Evolutionary conservation across 2,797 vertebrate species (phyloP).

Genomic region (Buceros bicornis): DNA sequence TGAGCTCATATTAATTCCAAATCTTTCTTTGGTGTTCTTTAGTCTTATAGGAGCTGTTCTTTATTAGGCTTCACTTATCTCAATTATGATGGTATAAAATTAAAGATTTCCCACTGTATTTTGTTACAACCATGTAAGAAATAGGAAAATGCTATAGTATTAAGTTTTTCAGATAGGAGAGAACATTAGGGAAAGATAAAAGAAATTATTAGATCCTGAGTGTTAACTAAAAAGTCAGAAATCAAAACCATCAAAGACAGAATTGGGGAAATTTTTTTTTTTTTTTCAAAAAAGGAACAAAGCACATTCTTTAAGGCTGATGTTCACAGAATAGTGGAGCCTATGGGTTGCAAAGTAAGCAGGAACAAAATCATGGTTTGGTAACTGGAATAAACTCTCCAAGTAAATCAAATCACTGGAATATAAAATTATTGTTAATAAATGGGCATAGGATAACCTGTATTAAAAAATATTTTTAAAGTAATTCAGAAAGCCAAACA

Average conservation of each 20-base stretch:
- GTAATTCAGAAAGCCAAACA: neutral
- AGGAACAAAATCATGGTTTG: neutral
- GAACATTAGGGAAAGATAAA: neutral
- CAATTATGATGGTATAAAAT: conserved; percentile 13
- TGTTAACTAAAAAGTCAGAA: neutral
- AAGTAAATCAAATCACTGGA: neutral
- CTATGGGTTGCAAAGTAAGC: neutral
- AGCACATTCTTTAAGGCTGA: neutral
- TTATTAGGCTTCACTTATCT: conserved; percentile 16
- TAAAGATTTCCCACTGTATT: conserved; percentile 19
- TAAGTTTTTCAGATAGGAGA: neutral
- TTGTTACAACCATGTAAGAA: conserved; percentile 15
- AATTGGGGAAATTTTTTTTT: neutral
- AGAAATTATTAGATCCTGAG: neutral
- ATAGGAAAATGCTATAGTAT: neutral
- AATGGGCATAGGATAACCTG: neutral
- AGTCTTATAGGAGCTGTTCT: neutral
- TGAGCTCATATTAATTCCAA: neutral
- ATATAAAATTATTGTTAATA: neutral
- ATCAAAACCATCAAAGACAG: neutral
- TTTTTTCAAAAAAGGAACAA: neutral
- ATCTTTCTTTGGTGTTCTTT: neutral
- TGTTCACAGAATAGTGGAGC: neutral
- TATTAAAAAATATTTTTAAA: neutral
- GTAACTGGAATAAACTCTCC: neutral